phyloP scores from a whole-genome alignment of 2,113 vertebrate genomes.

The Pteropus alecto region DNA sequence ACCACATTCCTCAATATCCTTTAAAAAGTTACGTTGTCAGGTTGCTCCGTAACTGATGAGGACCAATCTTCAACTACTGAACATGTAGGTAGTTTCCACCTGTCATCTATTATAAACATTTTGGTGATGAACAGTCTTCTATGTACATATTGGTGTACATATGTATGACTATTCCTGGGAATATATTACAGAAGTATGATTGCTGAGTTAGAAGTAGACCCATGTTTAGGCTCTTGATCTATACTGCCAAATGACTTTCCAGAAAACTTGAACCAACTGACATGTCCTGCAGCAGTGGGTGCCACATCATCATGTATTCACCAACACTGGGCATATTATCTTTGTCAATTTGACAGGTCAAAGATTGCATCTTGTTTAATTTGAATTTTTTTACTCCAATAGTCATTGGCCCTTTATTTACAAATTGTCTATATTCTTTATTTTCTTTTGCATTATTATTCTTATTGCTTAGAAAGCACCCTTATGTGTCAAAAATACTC shows the following conservation, averaged over 20 bases:
- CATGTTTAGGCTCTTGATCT: background rate
- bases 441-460: background rate
- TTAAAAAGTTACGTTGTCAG: background rate
- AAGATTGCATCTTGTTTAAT: background rate
- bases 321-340: background rate
- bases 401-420: background rate
- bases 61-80: background rate
- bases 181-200: background rate
- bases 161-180: background rate
- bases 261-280: background rate
- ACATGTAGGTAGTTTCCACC: background rate
- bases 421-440: background rate
- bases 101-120: background rate
- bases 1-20: background rate
- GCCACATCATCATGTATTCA: background rate
- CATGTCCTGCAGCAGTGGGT: background rate
- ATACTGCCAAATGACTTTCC: background rate
- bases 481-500: background rate
- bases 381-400: background rate
- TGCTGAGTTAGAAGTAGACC: background rate
- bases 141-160: background rate
- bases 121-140: background rate
- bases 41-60: background rate
- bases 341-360: background rate
- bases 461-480: background rate